Conservation (phyloP, 2,113 vertebrate genomes). For the Melanocharis versteri region DNA sequence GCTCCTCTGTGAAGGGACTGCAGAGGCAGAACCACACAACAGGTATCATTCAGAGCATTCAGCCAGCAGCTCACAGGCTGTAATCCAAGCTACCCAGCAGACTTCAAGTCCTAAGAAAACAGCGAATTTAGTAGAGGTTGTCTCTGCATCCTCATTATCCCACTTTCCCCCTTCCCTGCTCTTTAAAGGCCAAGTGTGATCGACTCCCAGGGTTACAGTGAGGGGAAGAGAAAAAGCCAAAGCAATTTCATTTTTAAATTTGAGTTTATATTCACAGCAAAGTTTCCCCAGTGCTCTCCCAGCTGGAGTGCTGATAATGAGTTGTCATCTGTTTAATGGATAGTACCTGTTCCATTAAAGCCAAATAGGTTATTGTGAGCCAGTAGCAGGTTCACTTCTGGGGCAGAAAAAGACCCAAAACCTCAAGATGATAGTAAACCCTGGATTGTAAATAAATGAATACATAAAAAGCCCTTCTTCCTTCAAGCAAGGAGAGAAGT, state of each 20-base stretch:
- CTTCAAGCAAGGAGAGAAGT: background rate
- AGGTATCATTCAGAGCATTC: background rate
- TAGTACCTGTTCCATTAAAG: background rate
- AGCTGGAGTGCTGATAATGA: background rate
- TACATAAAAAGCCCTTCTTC: background rate
- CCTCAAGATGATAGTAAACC: background rate
- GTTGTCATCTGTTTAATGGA: background rate
- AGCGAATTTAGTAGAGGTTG: background rate
- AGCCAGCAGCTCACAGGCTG: background rate
- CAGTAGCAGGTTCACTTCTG: background rate
- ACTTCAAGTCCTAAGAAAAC: background rate
- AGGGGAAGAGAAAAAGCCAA: background rate
- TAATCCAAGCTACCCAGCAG: background rate
- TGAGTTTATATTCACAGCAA: background rate
- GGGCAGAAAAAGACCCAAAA: background rate
- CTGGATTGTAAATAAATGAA: background rate
- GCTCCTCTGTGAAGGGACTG: background rate
- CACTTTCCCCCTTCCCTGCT: background rate
- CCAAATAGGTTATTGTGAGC: background rate
- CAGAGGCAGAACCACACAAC: background rate
- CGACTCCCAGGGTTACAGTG: background rate
- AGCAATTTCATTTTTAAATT: constrained; percentile 11
- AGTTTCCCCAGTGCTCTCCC: background rate
- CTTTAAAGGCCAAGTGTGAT: background rate
- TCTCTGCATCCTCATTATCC: background rate